Evolutionary conservation across 2,888 invertebrate genomes (phyloP).

Genomic region (Euplagia quadripunctaria): DNA sequence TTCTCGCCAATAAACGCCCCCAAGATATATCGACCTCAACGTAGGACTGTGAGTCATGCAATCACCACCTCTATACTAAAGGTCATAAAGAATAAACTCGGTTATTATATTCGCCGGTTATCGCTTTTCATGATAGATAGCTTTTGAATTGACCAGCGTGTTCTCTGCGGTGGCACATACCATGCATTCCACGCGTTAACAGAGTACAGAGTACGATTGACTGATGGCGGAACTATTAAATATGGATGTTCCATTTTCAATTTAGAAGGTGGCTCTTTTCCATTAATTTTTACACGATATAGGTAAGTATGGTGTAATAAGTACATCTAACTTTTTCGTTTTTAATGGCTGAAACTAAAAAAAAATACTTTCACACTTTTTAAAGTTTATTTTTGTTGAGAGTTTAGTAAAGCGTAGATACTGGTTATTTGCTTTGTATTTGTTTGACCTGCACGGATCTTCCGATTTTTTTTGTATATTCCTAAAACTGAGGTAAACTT

Average conservation of each 20-base stretch:
- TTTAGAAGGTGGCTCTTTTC: constrained; percentile 49
- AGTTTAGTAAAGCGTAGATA: not conserved
- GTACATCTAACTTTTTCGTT: not conserved
- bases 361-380: not conserved
- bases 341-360: not conserved
- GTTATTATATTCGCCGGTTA: constrained; percentile 63
- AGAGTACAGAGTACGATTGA: constrained; percentile 65
- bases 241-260: constrained; percentile 63
- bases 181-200: constrained; percentile 67
- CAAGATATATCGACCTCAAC: constrained; percentile 78
- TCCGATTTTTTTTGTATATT: not conserved
- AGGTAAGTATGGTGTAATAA: not conserved
- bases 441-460: not conserved
- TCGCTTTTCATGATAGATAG: constrained; percentile 65
- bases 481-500: not conserved
- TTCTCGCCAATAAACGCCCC: constrained; percentile 85
- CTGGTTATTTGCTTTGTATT: not conserved
- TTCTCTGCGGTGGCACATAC: constrained; percentile 66
- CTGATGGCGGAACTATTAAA: constrained; percentile 65
- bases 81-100: constrained; percentile 71
- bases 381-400: not conserved
- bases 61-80: constrained; percentile 72
- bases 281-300: not conserved
- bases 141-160: constrained; percentile 76
- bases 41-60: constrained; percentile 62